Conservation (phyloP, 2,797 vertebrate species). For the Lutra lutra region DNA sequence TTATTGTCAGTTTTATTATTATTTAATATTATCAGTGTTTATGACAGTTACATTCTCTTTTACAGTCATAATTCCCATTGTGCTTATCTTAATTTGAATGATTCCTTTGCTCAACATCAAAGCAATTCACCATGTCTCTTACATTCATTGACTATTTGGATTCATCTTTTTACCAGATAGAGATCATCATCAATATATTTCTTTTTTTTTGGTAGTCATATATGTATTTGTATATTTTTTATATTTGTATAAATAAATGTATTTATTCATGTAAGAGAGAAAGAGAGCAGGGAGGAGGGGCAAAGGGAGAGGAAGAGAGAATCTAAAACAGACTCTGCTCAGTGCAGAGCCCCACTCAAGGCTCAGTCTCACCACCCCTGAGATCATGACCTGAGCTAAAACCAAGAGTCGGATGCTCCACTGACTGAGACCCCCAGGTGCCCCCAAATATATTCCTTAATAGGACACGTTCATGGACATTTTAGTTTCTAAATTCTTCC, state of each 20-base stretch:
- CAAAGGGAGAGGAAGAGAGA: background rate
- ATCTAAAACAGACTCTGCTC: background rate
- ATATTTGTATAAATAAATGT: too few relatives aligned
- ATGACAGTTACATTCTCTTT: background rate
- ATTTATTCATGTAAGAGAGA: background rate
- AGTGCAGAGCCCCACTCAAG: background rate
- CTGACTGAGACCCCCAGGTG: background rate
- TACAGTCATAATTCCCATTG: background rate
- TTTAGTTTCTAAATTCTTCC: background rate
- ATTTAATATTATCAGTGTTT: background rate
- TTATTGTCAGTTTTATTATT: slow-evolving; percentile 27
- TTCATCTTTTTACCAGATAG: background rate
- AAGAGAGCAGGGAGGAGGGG: background rate
- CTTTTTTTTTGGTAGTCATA: background rate
- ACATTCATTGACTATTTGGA: background rate
- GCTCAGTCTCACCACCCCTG: background rate
- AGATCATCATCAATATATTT: background rate
- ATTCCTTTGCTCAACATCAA: background rate
- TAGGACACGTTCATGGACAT: background rate
- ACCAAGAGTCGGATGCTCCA: background rate
- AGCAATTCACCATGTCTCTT: background rate
- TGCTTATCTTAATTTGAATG: background rate
- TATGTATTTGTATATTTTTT: too few relatives aligned
- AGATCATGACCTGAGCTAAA: background rate
- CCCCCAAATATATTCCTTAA: background rate